Conservation (phyloP, 2,888 invertebrate genomes). For the Autographa gamma region DNA sequence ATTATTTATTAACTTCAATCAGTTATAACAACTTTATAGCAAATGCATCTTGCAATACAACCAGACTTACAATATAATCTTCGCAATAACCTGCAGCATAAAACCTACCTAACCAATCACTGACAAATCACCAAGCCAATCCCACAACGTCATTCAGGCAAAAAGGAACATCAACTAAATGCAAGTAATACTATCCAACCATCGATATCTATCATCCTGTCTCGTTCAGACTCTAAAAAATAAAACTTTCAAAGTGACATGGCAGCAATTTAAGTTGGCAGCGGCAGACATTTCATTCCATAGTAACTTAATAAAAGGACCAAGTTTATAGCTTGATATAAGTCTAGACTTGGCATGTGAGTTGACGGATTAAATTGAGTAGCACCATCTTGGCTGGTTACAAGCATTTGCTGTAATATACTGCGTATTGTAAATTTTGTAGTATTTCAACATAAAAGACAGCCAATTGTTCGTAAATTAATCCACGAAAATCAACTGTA, state of each 20-base stretch:
- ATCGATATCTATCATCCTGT: constrained; percentile 48
- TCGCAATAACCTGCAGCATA: not conserved
- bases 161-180: constrained; percentile 37
- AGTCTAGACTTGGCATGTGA: constrained; percentile 46
- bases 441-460: not conserved
- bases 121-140: not conserved
- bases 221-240: constrained; percentile 38
- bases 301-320: constrained; percentile 53
- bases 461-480: constrained; percentile 9
- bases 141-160: constrained; percentile 10
- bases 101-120: not conserved
- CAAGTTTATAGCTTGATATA: constrained; percentile 43
- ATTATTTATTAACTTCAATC: too few species aligned
- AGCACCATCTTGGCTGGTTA: constrained; percentile 28
- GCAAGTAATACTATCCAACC: constrained; percentile 25
- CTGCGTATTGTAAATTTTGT: constrained; percentile 8
- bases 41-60: too few species aligned
- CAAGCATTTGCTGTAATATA: constrained; percentile 10
- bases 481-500: too few species aligned
- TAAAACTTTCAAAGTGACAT: constrained; percentile 48
- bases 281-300: constrained; percentile 43
- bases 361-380: constrained; percentile 44
- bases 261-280: constrained; percentile 57
- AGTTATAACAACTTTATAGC: too few species aligned
- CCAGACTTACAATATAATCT: too few species aligned